Percentiles rank a stretch among this genome's conserved stretches.
Evolutionary conservation across 2,797 vertebrate species (phyloP).

Genomic region (Vespertilio murinus): DNA sequence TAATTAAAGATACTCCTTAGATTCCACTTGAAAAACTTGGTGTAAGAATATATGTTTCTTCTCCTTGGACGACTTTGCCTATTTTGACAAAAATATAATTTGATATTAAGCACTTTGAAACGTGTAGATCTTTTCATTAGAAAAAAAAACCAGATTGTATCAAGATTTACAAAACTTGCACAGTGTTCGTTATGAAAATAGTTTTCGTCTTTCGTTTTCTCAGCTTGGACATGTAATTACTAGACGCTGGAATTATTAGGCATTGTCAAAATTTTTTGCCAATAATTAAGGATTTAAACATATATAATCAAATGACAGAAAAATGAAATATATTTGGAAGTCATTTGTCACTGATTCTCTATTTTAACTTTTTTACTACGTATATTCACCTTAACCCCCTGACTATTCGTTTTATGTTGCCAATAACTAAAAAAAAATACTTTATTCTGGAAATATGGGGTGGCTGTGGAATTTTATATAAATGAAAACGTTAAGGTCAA

Average conservation of each 20-base stretch:
- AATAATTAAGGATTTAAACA: not conserved
- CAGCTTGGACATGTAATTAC: not conserved
- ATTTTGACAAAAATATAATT: not conserved
- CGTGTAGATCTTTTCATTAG: not conserved
- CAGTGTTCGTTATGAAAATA: not conserved
- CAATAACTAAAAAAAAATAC: not conserved
- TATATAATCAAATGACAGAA: not conserved
- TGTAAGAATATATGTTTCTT: not conserved
- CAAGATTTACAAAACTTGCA: not conserved
- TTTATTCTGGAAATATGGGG: not conserved
- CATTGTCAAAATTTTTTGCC: not conserved
- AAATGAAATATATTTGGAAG: not conserved
- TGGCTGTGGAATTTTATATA: not conserved
- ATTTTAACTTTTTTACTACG: not conserved
- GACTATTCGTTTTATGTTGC: not conserved
- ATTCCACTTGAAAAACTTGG: not conserved
- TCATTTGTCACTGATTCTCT: not conserved
- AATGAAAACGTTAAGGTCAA: not conserved
- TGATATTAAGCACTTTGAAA: not conserved
- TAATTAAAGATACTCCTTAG: not conserved
- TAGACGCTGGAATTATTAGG: not conserved
- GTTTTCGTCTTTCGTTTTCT: not conserved
- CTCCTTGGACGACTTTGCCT: not conserved
- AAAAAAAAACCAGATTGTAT: not conserved
- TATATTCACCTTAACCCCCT: not conserved